A percentile compares a stretch with the other conserved stretches of the same genome.
Conservation (phyloP, 2,888 invertebrate genomes). For the Automeris io region DNA sequence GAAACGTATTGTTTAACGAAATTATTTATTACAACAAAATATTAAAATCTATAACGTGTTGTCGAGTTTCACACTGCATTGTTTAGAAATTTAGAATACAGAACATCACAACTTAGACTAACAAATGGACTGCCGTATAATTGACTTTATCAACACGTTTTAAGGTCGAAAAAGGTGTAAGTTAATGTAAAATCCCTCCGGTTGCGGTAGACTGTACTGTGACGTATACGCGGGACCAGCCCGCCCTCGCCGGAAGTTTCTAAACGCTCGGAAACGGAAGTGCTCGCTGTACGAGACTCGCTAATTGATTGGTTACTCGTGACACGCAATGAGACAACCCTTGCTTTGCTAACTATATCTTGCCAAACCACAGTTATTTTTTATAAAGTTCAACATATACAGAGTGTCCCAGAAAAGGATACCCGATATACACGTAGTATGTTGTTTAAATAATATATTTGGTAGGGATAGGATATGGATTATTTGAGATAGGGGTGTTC, state of each 20-base stretch:
- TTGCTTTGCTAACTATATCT: too few relatives aligned
- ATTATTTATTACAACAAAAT: neutral
- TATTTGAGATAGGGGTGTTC: too few relatives aligned
- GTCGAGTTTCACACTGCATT: neutral
- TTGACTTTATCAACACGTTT: constrained; percentile 1
- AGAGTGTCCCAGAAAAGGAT: too few relatives aligned
- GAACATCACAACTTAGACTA: neutral
- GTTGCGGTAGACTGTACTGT: constrained; percentile 13
- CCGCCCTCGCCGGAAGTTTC: constrained; percentile 60
- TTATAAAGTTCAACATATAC: too few relatives aligned
- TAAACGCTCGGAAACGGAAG: constrained; percentile 72
- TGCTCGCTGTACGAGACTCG: constrained; percentile 54
- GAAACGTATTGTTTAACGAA: too few relatives aligned
- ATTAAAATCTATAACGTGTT: neutral
- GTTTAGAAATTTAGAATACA: neutral
- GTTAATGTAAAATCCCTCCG: constrained; percentile 6
- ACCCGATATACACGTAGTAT: too few relatives aligned
- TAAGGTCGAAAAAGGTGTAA: constrained; percentile 2
- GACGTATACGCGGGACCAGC: constrained; percentile 7
- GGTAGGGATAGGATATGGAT: too few relatives aligned
- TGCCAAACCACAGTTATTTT: too few relatives aligned
- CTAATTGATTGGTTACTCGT: constrained; percentile 67
- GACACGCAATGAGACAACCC: constrained; percentile 44
- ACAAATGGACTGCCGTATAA: neutral
- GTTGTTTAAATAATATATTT: too few relatives aligned